Conservation (phyloP, 2,797 vertebrate species). For the Calcarius lapponicus region DNA sequence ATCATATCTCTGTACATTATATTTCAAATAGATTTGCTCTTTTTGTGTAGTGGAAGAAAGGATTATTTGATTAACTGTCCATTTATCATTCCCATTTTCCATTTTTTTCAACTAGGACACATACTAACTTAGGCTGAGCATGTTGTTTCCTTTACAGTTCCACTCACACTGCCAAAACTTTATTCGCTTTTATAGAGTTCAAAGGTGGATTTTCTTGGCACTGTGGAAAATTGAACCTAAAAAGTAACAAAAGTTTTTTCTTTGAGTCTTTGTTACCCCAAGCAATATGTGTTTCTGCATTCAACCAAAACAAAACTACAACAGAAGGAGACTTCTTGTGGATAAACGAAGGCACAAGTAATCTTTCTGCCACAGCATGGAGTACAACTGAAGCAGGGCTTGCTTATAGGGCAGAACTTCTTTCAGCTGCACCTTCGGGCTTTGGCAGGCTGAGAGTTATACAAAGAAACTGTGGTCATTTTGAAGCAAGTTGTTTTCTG, state of each 20-base stretch:
- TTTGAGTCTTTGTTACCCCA: background rate
- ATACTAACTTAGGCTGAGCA: background rate
- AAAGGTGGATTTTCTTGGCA: constrained; percentile 43
- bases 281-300: background rate
- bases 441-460: background rate
- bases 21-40: background rate
- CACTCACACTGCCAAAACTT: constrained; percentile 19
- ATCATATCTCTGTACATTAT: background rate
- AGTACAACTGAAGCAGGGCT: background rate
- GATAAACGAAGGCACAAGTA: background rate
- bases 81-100: constrained; percentile 30
- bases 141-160: constrained; percentile 39
- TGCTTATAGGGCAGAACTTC: background rate
- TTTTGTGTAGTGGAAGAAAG: background rate
- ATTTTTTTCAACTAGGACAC: background rate
- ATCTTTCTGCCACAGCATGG: background rate
- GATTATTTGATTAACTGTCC: background rate
- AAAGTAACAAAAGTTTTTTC: constrained; percentile 8
- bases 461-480: background rate
- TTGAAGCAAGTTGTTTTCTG: background rate
- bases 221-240: background rate
- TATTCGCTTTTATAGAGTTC: background rate
- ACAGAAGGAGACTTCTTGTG: background rate
- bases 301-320: constrained; percentile 11
- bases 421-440: background rate